Base-by-base conservation (phyloP, 1,140 invertebrate genomes). In the Drosophila littoralis region DNA sequence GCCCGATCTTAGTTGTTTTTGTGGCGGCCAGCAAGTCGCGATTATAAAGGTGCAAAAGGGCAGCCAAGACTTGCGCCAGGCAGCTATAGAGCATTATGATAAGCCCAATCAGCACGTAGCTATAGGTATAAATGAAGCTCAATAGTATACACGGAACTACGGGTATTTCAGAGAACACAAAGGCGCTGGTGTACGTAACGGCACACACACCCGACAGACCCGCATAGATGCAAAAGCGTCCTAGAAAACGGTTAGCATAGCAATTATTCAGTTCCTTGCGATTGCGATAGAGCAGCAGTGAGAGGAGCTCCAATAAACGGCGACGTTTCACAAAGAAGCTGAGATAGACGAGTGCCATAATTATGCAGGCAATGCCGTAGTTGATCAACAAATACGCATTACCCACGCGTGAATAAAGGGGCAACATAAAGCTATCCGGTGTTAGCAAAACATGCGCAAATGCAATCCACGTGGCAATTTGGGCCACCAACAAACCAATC, bases 71-170 rank as follows among this genome's bases (percentile, higher is more conserved):
- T 22, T 77, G 58, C 2, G 67, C 42, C 8, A 89, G 61, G 35
- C 85, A 89, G 7, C 33, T 72, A 48, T 84, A 75, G 0, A 89
- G 42, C 9, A 51, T 38, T 0, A 81, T 50, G 8, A 90, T 63
- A 10, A 90, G 63, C 10, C 80, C 68, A 17, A 73, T 45, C 17
- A 89, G 48, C 8, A 71, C 1, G 33, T 54, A 89, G 54, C 65
- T 71, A 12, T 75, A 68, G 28, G 46, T 65, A 10, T 33, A 33
- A 2, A 78, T 7, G 12, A 38, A 45, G 7, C 17, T 43, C 9
- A 81, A n/a, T 0, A 80, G 17, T 0, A 54, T 2, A 35, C 10
- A 7, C 6, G 55, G 13, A 28, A 61, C 22, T 2, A n/a, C 0
- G 1, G 40, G 13, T 3, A 64, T 3, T 0, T 22, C 7, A 1